Conservation (phyloP, 1,140 invertebrate genomes). For the Drosophila sechellia region DNA sequence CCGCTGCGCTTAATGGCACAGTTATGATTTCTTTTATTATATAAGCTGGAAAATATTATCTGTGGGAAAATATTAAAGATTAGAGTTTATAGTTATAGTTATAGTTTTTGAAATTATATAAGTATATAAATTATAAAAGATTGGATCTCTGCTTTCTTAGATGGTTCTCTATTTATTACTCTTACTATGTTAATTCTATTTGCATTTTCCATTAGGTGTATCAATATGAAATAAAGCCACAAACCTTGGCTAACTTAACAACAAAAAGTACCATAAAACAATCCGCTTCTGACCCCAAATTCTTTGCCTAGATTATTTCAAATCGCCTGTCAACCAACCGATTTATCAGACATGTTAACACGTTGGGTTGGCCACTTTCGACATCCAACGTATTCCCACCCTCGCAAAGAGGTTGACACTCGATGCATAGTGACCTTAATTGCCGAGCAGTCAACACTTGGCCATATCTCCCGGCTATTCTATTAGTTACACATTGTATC, state of each 20-base stretch:
- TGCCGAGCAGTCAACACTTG: constrained; percentile 73
- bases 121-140: no score
- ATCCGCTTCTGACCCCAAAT: background rate
- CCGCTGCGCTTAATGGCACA: background rate
- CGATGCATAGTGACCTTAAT: constrained; percentile 69
- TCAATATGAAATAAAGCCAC: no score
- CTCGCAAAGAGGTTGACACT: constrained; percentile 33
- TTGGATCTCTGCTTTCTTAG: no score
- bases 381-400: constrained; percentile 12
- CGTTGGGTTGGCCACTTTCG: constrained; percentile 27
- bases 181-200: no score
- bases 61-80: background rate
- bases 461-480: constrained; percentile 64
- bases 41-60: constrained; percentile 10
- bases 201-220: no score
- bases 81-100: no score
- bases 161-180: no score
- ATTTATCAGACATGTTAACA: constrained; percentile 21
- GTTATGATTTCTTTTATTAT: constrained; percentile 23
- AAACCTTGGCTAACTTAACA: no score
- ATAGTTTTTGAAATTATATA: no score
- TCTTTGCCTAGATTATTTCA: constrained; percentile 17
- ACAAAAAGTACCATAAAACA: background rate
- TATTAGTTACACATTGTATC: constrained; percentile 56
- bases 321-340: constrained; percentile 13